Percentiles rank a stretch among this genome's conserved stretches.
These are phyloP conservation scores for Picus viridis DNA, from an alignment of 2,797 vertebrate genomes.

Conservation along the genomic window DNA sequence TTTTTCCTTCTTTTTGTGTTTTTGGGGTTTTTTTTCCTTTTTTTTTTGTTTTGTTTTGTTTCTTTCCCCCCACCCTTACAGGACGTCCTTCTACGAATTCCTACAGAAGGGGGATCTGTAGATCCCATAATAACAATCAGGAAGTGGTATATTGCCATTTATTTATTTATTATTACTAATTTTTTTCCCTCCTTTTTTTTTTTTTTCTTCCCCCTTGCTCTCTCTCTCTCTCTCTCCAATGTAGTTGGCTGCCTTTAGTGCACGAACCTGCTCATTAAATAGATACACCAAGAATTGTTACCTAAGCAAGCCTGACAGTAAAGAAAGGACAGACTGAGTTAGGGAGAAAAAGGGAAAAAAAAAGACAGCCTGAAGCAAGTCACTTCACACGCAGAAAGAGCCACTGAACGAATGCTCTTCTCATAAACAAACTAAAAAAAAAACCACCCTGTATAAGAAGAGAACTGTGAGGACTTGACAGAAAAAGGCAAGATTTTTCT, in stretches of 20 bases:
- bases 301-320: constrained; percentile 83
- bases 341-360: constrained; percentile 69
- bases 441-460: constrained; percentile 76
- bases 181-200: neutral
- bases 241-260: constrained; percentile 80
- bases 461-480: constrained; percentile 80
- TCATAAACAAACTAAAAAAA: constrained; percentile 79
- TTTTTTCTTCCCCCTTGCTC: neutral
- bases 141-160: constrained; percentile 62
- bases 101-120: constrained; percentile 63
- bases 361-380: constrained; percentile 81
- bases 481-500: constrained; percentile 83
- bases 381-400: constrained; percentile 77
- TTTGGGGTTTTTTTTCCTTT: neutral
- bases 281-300: constrained; percentile 84
- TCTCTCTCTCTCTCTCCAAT: constrained; percentile 33
- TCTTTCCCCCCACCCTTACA: neutral
- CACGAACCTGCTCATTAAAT: constrained; percentile 83
- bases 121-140: constrained; percentile 57
- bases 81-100: constrained; percentile 58
- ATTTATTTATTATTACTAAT: constrained; percentile 61
- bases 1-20: neutral
- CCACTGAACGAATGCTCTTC: constrained; percentile 79
- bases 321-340: constrained; percentile 78
- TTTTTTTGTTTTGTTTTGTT: neutral